These are phyloP conservation scores for Brachystomella parvula DNA, from an alignment of 1,140 invertebrate species.

Conservation along the genomic window DNA sequence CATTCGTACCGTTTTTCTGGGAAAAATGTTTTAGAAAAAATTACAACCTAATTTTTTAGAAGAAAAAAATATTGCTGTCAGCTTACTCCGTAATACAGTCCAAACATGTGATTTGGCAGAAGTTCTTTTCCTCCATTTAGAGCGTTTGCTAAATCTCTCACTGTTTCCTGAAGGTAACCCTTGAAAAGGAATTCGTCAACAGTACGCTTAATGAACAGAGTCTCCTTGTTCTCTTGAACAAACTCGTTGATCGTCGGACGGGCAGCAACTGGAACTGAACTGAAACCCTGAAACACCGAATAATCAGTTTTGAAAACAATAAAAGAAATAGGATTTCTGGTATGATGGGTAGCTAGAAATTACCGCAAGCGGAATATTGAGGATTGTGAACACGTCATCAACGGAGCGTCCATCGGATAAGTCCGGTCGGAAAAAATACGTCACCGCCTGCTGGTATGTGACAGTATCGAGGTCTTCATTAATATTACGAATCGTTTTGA, in stretches of 20 bases:
- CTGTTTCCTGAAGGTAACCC: conserved; percentile 21
- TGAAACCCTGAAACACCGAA: neutral
- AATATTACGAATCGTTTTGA: conserved; percentile 11
- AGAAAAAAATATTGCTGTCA: neutral
- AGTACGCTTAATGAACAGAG: conserved; percentile 17
- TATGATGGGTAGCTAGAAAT: conserved; percentile 1
- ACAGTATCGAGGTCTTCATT: conserved; percentile 29
- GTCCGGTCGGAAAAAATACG: conserved; percentile 26
- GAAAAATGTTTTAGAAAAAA: conserved; percentile 11
- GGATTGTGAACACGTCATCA: conserved; percentile 20
- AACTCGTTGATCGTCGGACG: conserved; percentile 6
- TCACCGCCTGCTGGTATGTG: conserved; percentile 23
- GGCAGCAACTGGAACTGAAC: neutral
- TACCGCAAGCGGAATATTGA: conserved; percentile 26
- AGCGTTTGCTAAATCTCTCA: conserved; percentile 18
- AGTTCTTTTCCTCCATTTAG: conserved; percentile 15
- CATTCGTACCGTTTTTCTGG: conserved; percentile 53
- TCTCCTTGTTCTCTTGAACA: conserved; percentile 19
- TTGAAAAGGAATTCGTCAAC: conserved; percentile 24
- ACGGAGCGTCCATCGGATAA: conserved; percentile 25
- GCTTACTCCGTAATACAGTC: conserved; percentile 21
- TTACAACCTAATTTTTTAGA: too few relatives aligned
- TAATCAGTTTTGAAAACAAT: neutral
- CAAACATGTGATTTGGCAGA: conserved; percentile 28
- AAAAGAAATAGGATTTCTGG: neutral